A percentile compares a stretch with the other conserved stretches of the same genome.
Conservation (phyloP, 2,888 invertebrate genomes). For the Tenthredo distinguenda region DNA sequence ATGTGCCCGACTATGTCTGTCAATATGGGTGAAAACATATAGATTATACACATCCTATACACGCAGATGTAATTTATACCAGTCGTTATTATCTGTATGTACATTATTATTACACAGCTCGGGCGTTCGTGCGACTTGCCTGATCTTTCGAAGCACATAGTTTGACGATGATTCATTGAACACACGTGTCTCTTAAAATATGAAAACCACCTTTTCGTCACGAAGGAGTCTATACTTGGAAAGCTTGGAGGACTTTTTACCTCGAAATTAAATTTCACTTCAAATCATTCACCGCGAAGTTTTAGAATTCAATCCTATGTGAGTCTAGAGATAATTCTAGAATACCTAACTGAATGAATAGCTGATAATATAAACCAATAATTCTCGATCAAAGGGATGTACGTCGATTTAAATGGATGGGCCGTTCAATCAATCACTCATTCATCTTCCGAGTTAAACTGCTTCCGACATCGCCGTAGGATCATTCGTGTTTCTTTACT, state of each 20-base stretch:
- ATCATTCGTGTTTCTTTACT: neutral
- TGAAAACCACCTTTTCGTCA: neutral
- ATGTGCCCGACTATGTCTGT: neutral
- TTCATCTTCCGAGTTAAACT: neutral
- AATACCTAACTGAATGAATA: neutral
- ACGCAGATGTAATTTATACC: neutral
- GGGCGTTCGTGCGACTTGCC: neutral
- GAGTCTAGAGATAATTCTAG: neutral
- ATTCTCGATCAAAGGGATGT: neutral
- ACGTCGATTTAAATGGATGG: neutral
- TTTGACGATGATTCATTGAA: conserved; percentile 5
- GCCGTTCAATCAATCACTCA: neutral
- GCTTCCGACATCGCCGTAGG: neutral
- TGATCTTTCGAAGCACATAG: neutral
- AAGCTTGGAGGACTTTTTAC: neutral
- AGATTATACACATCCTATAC: neutral
- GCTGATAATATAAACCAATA: neutral
- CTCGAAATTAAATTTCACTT: neutral
- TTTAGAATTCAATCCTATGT: neutral
- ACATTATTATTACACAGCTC: neutral
- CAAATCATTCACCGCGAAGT: neutral
- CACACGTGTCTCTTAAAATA: conserved; percentile 8
- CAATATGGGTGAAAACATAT: neutral
- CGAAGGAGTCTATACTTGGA: neutral
- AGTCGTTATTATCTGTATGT: neutral